These are phyloP conservation scores for Patiria pectinifera DNA, from an alignment of 53 echinoderm and acorn worm species.

Conservation along the genomic window DNA sequence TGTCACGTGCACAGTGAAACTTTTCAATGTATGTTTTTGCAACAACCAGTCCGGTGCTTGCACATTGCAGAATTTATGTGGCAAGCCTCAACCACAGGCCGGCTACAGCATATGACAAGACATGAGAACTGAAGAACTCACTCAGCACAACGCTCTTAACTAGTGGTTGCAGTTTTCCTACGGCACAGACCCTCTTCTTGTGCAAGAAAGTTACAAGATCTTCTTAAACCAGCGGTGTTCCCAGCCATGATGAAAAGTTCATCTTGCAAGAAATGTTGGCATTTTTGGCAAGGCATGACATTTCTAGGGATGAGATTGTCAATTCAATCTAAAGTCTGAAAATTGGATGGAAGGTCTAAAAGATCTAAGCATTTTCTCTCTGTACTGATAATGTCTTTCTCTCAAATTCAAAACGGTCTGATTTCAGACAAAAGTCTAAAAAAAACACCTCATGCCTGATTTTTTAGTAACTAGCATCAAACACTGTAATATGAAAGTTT, in stretches of 20 bases:
- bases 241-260: not conserved
- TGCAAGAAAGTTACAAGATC: not conserved
- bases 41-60: not conserved
- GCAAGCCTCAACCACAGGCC: not conserved
- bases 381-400: too few relatives aligned
- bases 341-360: too few relatives aligned
- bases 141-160: slow-evolving; percentile 20
- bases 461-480: too few relatives aligned
- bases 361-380: too few relatives aligned
- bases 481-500: too few relatives aligned
- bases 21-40: too few relatives aligned
- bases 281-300: not conserved
- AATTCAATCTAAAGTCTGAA: not conserved
- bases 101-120: slow-evolving; percentile 2
- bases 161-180: slow-evolving; percentile 13
- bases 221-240: not conserved
- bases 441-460: too few relatives aligned
- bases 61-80: not conserved
- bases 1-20: too few relatives aligned
- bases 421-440: too few relatives aligned
- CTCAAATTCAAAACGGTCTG: too few relatives aligned
- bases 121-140: slow-evolving; percentile 4
- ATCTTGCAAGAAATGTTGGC: too few relatives aligned
- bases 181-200: not conserved
- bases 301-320: not conserved